Percentiles rank a stretch among this genome's conserved stretches.
These are phyloP conservation scores for Drosophila erecta DNA, from an alignment of 1,140 invertebrate species.

Conservation along the genomic window DNA sequence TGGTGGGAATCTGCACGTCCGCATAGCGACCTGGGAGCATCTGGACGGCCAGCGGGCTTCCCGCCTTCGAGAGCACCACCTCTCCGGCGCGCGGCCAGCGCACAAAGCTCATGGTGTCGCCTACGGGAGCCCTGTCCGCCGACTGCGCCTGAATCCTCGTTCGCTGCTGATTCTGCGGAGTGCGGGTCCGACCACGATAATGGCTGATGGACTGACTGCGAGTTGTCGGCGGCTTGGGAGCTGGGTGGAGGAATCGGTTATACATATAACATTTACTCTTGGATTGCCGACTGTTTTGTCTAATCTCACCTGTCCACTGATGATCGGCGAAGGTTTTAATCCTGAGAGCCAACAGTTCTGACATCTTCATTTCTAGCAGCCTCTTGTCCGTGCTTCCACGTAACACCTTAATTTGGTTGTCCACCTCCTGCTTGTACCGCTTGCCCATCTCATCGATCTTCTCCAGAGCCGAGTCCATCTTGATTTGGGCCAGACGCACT, in stretches of 20 bases:
- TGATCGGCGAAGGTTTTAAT: slow-evolving; percentile 24
- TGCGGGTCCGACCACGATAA: slow-evolving; percentile 9
- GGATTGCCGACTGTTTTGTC: background rate
- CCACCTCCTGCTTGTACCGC: slow-evolving; percentile 25
- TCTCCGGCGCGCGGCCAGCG: slow-evolving; percentile 86
- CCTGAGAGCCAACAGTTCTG: slow-evolving; percentile 38
- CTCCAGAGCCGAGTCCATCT: slow-evolving; percentile 39
- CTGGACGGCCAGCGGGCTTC: slow-evolving; percentile 86
- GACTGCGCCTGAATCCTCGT: slow-evolving; percentile 18
- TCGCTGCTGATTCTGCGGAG: slow-evolving; percentile 1
- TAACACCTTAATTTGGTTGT: slow-evolving; percentile 46
- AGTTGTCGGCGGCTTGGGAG: background rate
- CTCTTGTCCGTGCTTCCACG: slow-evolving; percentile 17
- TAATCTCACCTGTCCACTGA: slow-evolving; percentile 10
- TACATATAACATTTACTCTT: background rate
- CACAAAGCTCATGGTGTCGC: slow-evolving; percentile 84
- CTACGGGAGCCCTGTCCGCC: slow-evolving; percentile 5
- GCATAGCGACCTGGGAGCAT: slow-evolving; percentile 79
- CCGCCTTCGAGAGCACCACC: slow-evolving; percentile 86
- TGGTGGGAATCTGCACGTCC: slow-evolving; percentile 86
- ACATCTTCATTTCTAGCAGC: slow-evolving; percentile 52
- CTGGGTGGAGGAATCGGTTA: background rate
- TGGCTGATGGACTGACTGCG: slow-evolving; percentile 30
- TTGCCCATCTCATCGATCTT: slow-evolving; percentile 49
- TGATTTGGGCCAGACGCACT: slow-evolving; percentile 44